phyloP scores from a whole-genome alignment of 1,140 invertebrate genomes.

The Lordiphosa collinella region DNA sequence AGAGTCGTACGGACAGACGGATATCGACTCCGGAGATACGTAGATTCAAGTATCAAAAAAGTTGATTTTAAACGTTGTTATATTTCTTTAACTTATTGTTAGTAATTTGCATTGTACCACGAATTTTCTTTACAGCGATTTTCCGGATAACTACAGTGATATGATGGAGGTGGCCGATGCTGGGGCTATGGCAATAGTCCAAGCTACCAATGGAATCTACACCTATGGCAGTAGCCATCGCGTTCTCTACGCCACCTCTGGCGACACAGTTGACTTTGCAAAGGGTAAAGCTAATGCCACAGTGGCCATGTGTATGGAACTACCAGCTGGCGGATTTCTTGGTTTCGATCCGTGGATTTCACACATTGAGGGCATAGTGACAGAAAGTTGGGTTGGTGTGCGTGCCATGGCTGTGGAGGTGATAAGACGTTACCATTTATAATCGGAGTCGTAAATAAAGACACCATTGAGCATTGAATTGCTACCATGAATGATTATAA shows the following conservation, averaged over 20 bases:
- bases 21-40: too few species aligned
- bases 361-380: conserved; percentile 82
- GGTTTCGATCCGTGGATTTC: conserved; percentile 84
- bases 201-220: conserved; percentile 81
- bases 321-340: conserved; percentile 82
- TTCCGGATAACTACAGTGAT: conserved; percentile 64
- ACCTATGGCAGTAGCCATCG: conserved; percentile 83
- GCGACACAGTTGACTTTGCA: conserved; percentile 84
- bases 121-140: conserved; percentile 5
- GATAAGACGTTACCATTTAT: conserved; percentile 37
- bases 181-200: conserved; percentile 79
- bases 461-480: conserved; percentile 20
- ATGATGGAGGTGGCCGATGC: conserved; percentile 78
- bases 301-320: conserved; percentile 85
- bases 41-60: too few species aligned
- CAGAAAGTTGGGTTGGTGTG: conserved; percentile 88
- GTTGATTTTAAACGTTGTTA: too few species aligned
- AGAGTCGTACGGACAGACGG: too few species aligned
- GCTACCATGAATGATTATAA: conserved; percentile 24
- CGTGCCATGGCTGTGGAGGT: conserved; percentile 64
- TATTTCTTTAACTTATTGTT: not conserved
- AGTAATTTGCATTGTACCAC: not conserved
- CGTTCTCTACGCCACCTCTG: conserved; percentile 81
- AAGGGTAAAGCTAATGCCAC: conserved; percentile 82
- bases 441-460: conserved; percentile 45